Evolutionary conservation across 2,888 invertebrate genomes (phyloP), one percentile per base, ranked within the genome.

Genomic region (Sepioteuthis lessoniana): DNA sequence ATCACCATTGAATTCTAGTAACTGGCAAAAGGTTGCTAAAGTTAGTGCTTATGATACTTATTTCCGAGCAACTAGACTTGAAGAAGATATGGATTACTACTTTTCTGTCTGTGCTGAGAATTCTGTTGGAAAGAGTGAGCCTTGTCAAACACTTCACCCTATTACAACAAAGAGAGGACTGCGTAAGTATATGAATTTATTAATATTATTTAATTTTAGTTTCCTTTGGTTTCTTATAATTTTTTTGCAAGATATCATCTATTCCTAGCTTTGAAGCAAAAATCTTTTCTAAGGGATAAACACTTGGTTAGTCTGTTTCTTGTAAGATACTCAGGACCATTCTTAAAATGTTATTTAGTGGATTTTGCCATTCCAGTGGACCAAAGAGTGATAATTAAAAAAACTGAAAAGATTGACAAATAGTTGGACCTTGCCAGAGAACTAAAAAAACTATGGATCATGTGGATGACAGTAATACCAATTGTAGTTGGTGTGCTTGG

Each of bases 81-180:
- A 95, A 47, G 96, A 96, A 93, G 96, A 96, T 94, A 96, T 95
- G 94, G 96, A 96, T 93, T 97, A 97, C 94, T 95, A 95, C 94
- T 97, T 97, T 95, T 95, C 97, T 76, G 96, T 97, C 28, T 95
- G 96, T 31, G 97, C 97, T 46, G 96, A 97, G 94, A 97, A 97
- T 95, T 96, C 95, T 90, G 94, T 95, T 90, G 96, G 96, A 37
- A 94, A 95, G 50, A 95, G 96, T 47, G 95, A 96, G 38, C 94
- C 95, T 28, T 95, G 95, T 93, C 95, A 96, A 94, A 96, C 96
- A 42, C 95, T 95, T 31, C 96, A 96, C 94, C 95, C 96, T 21
- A 95, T 96, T 31, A 95, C 95, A n/a, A 96, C 95, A 47, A 95
- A 95, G 94, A 95, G 95, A 94, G 95, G 95, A 93, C 94, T 95